phyloP scores from a whole-genome alignment of 2,113 vertebrate genomes.

The Todiramphus saurophagus region DNA sequence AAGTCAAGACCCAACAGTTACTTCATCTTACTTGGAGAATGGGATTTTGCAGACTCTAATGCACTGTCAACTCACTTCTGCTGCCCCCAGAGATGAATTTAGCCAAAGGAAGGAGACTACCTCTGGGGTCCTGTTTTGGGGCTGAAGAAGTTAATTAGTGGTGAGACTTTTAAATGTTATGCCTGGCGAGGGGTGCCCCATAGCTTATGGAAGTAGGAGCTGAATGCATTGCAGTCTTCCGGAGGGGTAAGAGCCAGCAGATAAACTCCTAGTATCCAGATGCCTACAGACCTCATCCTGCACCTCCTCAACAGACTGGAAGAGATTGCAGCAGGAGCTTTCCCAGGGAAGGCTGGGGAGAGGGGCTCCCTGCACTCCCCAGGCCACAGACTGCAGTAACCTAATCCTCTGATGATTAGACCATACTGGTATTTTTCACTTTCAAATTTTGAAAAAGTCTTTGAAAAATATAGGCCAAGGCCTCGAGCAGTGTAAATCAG shows the following conservation, averaged over 20 bases:
- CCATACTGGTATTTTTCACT: conserved; percentile 41
- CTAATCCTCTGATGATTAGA: not conserved
- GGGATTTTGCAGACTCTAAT: not conserved
- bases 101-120: not conserved
- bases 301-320: not conserved
- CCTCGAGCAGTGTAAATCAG: not conserved
- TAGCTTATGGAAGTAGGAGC: not conserved
- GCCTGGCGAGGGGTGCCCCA: fast-evolving
- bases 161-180: not conserved
- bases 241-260: not conserved
- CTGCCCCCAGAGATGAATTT: not conserved
- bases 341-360: not conserved
- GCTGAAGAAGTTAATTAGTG: not conserved
- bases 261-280: fast-evolving
- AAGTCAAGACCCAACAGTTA: not conserved
- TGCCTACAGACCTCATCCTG: not conserved
- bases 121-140: not conserved
- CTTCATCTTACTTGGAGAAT: not conserved
- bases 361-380: not conserved
- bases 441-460: conserved; percentile 39
- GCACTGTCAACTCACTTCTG: not conserved
- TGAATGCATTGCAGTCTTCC: not conserved
- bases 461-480: conserved; percentile 49
- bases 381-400: fast-evolving
- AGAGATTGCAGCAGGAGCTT: not conserved